A percentile compares a stretch with the other conserved stretches of the same genome.
These are phyloP conservation scores for Bradypus variegatus DNA, from an alignment of 2,797 vertebrate species.

Conservation along the genomic window DNA sequence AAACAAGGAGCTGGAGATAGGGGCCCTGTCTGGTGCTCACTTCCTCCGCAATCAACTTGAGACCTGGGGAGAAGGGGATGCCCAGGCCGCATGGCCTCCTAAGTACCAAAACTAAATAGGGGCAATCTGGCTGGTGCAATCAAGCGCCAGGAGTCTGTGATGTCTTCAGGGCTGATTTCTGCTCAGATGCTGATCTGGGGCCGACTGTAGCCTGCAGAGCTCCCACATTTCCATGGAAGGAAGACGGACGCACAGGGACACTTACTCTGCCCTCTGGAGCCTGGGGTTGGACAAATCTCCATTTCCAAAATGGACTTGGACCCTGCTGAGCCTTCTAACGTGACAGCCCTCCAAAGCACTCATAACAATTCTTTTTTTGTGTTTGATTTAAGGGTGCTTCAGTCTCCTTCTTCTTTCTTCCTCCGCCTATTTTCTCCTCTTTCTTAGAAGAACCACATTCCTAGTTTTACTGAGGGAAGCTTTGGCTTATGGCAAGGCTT, in stretches of 20 bases:
- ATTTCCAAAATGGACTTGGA: not conserved
- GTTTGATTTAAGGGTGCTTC: not conserved
- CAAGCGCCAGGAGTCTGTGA: no score
- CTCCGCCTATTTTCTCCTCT: not conserved
- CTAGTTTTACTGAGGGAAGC: not conserved
- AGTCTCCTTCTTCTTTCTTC: not conserved
- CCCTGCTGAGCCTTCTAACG: not conserved
- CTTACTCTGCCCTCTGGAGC: no score
- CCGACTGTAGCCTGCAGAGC: no score
- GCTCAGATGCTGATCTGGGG: no score
- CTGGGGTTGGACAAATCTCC: no score
- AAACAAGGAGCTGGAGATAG: not conserved
- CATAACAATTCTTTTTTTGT: rapidly evolving
- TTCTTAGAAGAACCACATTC: not conserved
- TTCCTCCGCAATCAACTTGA: not conserved
- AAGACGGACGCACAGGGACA: no score
- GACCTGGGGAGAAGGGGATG: not conserved
- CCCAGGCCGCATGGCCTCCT: not conserved
- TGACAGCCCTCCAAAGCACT: not conserved
- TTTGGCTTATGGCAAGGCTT: not conserved
- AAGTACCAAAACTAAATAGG: no score
- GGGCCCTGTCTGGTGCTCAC: not conserved
- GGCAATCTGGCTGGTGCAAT: no score
- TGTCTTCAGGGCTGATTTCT: no score
- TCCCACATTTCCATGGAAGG: no score